Conservation (phyloP, 2,888 invertebrate genomes). For the Volucella bombylans region DNA sequence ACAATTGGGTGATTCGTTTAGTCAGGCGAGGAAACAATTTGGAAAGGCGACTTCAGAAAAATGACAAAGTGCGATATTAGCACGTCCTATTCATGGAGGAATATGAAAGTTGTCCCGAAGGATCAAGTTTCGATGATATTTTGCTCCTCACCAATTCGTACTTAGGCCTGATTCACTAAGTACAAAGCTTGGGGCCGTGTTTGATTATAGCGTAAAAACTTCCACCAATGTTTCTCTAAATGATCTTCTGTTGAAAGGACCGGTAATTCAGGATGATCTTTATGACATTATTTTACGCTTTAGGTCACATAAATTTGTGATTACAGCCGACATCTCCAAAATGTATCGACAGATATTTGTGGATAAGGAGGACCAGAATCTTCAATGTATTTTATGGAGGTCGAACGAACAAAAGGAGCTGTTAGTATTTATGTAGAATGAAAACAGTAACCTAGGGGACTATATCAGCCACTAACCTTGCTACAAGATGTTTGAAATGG, state of each 20-base stretch:
- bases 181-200: slow-evolving; percentile 45
- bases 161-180: slow-evolving; percentile 9
- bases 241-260: too few relatives aligned
- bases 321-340: too few relatives aligned
- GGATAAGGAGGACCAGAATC: too few relatives aligned
- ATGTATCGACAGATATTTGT: too few relatives aligned
- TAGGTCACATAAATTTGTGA: too few relatives aligned
- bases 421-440: neutral
- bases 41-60: slow-evolving; percentile 3
- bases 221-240: slow-evolving; percentile 72
- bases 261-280: too few relatives aligned
- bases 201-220: slow-evolving; percentile 49
- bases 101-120: slow-evolving; percentile 10
- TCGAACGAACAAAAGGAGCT: too few relatives aligned
- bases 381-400: too few relatives aligned
- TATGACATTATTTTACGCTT: slow-evolving; percentile 14
- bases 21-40: slow-evolving; percentile 6
- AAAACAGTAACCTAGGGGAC: slow-evolving; percentile 1
- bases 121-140: neutral
- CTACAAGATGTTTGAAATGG: too few relatives aligned
- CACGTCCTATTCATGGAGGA: slow-evolving; percentile 3
- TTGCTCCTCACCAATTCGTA: slow-evolving; percentile 8
- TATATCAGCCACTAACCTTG: neutral
- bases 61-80: neutral
- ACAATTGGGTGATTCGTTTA: slow-evolving; percentile 10